Conservation (phyloP, 2,888 invertebrate genomes). For the Nomada fabriciana region DNA sequence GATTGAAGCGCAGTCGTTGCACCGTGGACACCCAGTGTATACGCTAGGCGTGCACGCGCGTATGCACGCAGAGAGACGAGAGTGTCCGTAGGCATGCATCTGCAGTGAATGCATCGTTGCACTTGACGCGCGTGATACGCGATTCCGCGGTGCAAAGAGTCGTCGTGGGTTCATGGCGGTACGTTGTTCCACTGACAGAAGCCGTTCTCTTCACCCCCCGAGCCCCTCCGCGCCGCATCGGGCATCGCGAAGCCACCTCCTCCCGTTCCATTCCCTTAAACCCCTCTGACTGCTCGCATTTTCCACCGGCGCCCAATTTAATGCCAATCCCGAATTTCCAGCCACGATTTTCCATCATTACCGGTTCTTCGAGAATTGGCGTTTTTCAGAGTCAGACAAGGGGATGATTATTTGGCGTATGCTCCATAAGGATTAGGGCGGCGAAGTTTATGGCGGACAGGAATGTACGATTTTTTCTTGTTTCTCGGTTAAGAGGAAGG, state of each 20-base stretch:
- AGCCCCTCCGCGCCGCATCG: not conserved
- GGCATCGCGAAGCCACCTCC: constrained; percentile 35
- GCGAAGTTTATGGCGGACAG: no score
- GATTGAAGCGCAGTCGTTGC: not conserved
- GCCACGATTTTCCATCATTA: not conserved
- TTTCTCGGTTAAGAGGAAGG: no score
- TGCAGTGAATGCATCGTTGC: constrained; percentile 79
- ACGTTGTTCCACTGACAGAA: constrained; percentile 81
- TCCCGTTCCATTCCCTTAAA: constrained; percentile 24
- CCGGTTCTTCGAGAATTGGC: not conserved
- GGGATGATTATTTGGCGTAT: no score
- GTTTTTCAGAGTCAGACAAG: not conserved
- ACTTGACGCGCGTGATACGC: constrained; percentile 80
- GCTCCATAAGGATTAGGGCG: no score
- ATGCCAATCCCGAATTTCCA: not conserved
- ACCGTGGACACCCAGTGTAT: constrained; percentile 55
- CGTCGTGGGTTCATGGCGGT: constrained; percentile 79
- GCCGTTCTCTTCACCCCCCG: constrained; percentile 2
- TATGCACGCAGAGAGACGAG: constrained; percentile 36
- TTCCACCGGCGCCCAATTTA: constrained; percentile 3
- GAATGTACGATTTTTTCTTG: no score
- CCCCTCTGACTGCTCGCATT: not conserved
- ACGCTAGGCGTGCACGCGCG: constrained; percentile 23
- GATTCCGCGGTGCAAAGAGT: constrained; percentile 75
- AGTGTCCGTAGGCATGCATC: constrained; percentile 65